Base-by-base conservation (phyloP, 2,888 invertebrate species). In the Tholera decimalis region DNA sequence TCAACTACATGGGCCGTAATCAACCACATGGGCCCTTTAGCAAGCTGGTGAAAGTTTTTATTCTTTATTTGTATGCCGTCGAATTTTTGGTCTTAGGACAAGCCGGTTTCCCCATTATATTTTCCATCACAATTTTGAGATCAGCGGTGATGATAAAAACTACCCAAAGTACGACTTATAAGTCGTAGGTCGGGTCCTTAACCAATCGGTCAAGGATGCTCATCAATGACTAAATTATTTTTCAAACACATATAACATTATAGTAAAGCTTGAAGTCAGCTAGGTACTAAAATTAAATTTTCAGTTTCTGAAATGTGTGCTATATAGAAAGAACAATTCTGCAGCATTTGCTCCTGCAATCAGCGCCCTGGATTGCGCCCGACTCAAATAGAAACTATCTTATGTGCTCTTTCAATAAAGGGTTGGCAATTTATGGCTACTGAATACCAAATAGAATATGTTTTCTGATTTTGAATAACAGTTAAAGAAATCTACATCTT, bases 351-450 rank as follows among this genome's bases (percentile, higher is more conserved):
- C 28, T 18, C 44, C 46, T 1, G 11, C 35, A 56, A 75, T 75
- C 75, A 70, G 13, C 35, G 51, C 11, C 24, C n/a, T 50, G 50
- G 43, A 50, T 35, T 74, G 55, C 22, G 26, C 7, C n/a, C 35
- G 39, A 30, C 30, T 49, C 11, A 5, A 73, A 68, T 68, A 49
- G n/a, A 46, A 74, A 41, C 57, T n/a, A 57, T 68, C 57, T 41
- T 44, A 63, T n/a, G 49, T 54, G 37, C 37, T 30, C 18, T 50
- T 47, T 68, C 24, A 46, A 13, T 26, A 1, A 20, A 67, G 46
- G 68, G 56, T 11, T 70, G 46, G 9, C 24, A 65, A 35, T 39
- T 28, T 20, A n/a, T 22, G 13, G 33, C 13, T 22, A 30, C 8
- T 11, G 8, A 26, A 61, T 18, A 37, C 3, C 15, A 30, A 13